phyloP scores from a whole-genome alignment of 2,888 invertebrate species.

The Chymomyza caudatula region DNA sequence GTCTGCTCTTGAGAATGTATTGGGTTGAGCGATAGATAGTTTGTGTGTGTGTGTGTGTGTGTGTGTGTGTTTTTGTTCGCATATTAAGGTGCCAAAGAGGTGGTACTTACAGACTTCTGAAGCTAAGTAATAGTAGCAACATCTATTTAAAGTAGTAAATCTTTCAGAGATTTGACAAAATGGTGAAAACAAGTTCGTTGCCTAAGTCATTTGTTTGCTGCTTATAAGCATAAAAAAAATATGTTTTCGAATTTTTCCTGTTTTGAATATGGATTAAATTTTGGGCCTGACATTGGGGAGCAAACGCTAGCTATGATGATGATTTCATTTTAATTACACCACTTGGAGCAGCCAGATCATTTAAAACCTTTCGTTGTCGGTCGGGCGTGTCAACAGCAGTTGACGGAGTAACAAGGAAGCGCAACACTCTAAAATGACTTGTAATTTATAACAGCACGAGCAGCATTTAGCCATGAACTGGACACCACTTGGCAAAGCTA shows the following conservation, averaged over 20 bases:
- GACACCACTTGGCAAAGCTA: constrained; percentile 18
- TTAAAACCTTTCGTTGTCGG: constrained; percentile 40
- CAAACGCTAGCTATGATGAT: constrained; percentile 58
- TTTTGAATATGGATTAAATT: not conserved
- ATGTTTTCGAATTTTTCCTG: not conserved
- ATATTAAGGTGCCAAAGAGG: constrained; percentile 63
- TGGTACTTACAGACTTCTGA: constrained; percentile 60
- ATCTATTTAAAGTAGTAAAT: constrained; percentile 44
- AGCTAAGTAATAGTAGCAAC: constrained; percentile 59
- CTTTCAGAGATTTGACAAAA: constrained; percentile 30
- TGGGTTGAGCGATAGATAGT: constrained; percentile 7
- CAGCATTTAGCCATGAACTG: constrained; percentile 73
- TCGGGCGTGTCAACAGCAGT: constrained; percentile 64
- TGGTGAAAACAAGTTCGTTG: constrained; percentile 43
- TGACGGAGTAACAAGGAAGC: constrained; percentile 76
- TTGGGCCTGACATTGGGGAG: not conserved
- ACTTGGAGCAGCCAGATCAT: constrained; percentile 45
- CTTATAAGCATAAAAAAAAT: no score
- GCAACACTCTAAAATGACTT: constrained; percentile 74
- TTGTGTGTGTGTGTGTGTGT: constrained; percentile 12
- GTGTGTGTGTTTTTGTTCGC: constrained; percentile 60
- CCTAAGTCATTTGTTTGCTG: constrained; percentile 50
- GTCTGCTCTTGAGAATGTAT: constrained; percentile 11
- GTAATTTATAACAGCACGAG: constrained; percentile 74
- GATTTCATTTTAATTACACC: constrained; percentile 77